These are phyloP conservation scores for Megalurothrips usitatus DNA, from an alignment of 2,888 invertebrate genomes.

Conservation along the genomic window DNA sequence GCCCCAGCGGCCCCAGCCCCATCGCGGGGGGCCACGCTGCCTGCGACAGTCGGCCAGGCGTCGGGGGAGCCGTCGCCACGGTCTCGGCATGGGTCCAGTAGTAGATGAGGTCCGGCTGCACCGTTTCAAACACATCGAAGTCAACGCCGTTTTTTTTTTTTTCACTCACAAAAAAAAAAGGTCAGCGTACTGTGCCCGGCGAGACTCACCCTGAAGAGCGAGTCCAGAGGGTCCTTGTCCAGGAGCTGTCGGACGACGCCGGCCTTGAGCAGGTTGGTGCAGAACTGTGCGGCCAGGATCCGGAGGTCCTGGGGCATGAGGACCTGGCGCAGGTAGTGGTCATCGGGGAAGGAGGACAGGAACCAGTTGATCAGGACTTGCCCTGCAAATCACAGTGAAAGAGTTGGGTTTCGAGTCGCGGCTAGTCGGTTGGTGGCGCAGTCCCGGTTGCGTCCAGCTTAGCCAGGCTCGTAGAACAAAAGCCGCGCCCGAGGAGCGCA, in stretches of 20 bases:
- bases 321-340: conserved; percentile 58
- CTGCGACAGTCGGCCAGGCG: conserved; percentile 69
- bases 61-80: conserved; percentile 58
- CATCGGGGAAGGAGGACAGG: conserved; percentile 69
- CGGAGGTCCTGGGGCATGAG: conserved; percentile 68
- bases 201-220: conserved; percentile 63
- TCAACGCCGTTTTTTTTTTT: too few relatives aligned
- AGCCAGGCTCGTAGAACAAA: not conserved
- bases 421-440: too few relatives aligned
- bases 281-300: conserved; percentile 74
- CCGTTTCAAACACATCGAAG: conserved; percentile 34
- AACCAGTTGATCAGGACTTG: conserved; percentile 91
- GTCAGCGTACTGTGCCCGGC: not conserved
- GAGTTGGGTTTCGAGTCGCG: too few relatives aligned
- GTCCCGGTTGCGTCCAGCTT: too few relatives aligned
- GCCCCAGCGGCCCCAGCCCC: conserved; percentile 1
- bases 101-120: conserved; percentile 84
- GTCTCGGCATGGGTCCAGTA: conserved; percentile 81
- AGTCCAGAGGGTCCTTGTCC: conserved; percentile 64
- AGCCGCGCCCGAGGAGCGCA: not conserved
- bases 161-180: not conserved
- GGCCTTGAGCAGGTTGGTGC: conserved; percentile 79
- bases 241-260: conserved; percentile 78
- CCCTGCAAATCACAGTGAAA: conserved; percentile 56
- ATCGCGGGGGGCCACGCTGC: conserved; percentile 65